phyloP scores from a whole-genome alignment of 1,140 invertebrate species.

The Drosophila nannoptera region DNA sequence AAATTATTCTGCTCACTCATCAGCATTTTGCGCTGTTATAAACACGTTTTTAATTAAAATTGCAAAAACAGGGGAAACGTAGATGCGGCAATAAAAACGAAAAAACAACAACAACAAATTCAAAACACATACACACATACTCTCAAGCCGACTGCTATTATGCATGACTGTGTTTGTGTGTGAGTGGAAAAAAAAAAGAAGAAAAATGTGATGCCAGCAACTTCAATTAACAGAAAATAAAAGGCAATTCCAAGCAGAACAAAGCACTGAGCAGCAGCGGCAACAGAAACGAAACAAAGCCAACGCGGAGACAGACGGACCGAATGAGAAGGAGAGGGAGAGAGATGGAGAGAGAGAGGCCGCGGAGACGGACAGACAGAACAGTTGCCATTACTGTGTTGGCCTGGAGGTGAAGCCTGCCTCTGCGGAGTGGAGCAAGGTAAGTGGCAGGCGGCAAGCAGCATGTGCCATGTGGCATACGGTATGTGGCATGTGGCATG shows the following conservation, averaged over 20 bases:
- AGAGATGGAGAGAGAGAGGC: too few species aligned
- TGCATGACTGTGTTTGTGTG: constrained; percentile 21
- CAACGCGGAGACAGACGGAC: constrained; percentile 38
- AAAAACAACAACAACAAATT: constrained; percentile 5
- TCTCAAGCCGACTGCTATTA: constrained; percentile 10
- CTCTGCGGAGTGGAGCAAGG: neutral
- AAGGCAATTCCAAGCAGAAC: constrained; percentile 73
- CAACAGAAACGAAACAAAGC: constrained; percentile 62
- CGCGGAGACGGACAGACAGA: constrained; percentile 14
- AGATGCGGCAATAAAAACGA: constrained; percentile 66
- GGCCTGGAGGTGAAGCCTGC: constrained; percentile 4
- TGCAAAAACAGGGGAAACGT: constrained; percentile 71
- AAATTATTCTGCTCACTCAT: constrained; percentile 77
- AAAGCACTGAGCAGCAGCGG: constrained; percentile 52
- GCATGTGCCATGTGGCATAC: neutral
- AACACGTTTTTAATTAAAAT: constrained; percentile 78
- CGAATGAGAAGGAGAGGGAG: too few species aligned
- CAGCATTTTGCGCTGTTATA: constrained; percentile 75
- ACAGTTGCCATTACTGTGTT: constrained; percentile 45
- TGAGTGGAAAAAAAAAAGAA: constrained; percentile 23
- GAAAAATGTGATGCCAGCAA: constrained; percentile 71
- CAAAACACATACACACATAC: neutral
- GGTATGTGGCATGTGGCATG: neutral
- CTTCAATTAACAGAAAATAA: constrained; percentile 77
- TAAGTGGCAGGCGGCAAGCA: neutral